phyloP scores from a whole-genome alignment of 2,888 invertebrate genomes.

The Spicauda simplicius region DNA sequence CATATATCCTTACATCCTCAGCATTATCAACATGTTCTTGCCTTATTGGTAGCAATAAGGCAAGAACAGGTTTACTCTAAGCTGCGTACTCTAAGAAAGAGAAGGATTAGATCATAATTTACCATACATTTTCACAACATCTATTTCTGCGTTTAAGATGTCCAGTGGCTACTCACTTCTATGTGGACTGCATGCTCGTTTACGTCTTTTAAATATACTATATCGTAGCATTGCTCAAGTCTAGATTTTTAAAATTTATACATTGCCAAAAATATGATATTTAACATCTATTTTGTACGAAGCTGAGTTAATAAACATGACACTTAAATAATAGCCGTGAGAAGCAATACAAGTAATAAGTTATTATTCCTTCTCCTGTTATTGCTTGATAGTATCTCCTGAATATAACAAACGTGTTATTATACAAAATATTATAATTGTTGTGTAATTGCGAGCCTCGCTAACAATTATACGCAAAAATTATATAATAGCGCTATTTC shows the following conservation, averaged over 20 bases:
- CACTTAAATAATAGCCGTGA: not conserved
- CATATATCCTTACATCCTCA: not conserved
- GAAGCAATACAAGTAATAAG: conserved; percentile 4
- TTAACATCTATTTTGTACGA: too few species aligned
- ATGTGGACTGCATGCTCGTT: too few species aligned
- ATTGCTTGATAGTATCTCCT: conserved; percentile 18
- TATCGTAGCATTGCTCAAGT: not conserved
- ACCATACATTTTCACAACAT: too few species aligned
- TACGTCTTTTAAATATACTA: too few species aligned
- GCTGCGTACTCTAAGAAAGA: too few species aligned
- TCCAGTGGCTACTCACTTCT: too few species aligned
- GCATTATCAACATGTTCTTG: not conserved
- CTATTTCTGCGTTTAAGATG: too few species aligned
- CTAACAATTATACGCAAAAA: conserved; percentile 9
- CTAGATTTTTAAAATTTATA: not conserved
- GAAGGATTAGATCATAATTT: too few species aligned
- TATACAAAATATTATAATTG: conserved; percentile 13
- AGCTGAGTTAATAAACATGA: not conserved
- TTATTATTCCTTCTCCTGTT: not conserved
- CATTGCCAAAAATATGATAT: too few species aligned
- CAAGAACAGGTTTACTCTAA: too few species aligned
- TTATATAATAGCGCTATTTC: conserved; percentile 13
- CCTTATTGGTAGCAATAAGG: too few species aligned
- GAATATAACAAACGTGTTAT: conserved; percentile 11
- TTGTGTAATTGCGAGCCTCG: conserved; percentile 5